These are phyloP conservation scores for Myoxocephalus aenaeus DNA, from an alignment of 2,797 vertebrate genomes.

Conservation along the genomic window DNA sequence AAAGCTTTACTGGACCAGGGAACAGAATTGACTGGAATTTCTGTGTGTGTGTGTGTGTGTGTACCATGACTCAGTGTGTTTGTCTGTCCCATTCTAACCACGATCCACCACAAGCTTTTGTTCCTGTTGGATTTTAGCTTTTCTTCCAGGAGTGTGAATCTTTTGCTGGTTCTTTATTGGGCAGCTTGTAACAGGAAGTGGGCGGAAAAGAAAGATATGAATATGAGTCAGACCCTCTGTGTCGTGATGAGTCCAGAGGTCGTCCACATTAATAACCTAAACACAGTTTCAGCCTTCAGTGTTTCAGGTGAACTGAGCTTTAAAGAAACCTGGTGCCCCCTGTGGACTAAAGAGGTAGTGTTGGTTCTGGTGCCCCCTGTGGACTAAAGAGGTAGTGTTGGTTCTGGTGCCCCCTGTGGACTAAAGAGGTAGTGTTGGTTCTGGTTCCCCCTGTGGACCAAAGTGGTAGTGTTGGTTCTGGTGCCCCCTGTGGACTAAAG, in stretches of 20 bases:
- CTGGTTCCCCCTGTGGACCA: no score
- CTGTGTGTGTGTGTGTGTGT: neutral
- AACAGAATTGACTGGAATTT: constrained; percentile 60
- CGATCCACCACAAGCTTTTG: constrained; percentile 26
- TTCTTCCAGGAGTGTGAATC: neutral
- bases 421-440: no score
- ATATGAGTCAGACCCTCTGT: neutral
- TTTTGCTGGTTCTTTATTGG: neutral
- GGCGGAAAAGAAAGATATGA: neutral
- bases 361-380: no score
- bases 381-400: no score
- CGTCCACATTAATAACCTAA: neutral
- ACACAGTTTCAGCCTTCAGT: neutral
- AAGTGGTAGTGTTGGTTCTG: no score
- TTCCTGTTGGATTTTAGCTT: constrained; percentile 2
- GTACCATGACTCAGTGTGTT: constrained; percentile 1
- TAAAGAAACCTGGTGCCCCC: no score
- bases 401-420: no score
- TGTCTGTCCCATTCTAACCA: neutral
- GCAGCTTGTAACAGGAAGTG: neutral
- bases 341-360: no score
- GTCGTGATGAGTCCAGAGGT: neutral
- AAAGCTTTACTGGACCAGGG: constrained; percentile 46
- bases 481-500: no score
- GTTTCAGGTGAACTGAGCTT: no score